Evolutionary conservation across 2,113 vertebrate species (phyloP), one percentile per base, ranked within the genome.

Genomic region (Phrynocephalus versicolor): DNA sequence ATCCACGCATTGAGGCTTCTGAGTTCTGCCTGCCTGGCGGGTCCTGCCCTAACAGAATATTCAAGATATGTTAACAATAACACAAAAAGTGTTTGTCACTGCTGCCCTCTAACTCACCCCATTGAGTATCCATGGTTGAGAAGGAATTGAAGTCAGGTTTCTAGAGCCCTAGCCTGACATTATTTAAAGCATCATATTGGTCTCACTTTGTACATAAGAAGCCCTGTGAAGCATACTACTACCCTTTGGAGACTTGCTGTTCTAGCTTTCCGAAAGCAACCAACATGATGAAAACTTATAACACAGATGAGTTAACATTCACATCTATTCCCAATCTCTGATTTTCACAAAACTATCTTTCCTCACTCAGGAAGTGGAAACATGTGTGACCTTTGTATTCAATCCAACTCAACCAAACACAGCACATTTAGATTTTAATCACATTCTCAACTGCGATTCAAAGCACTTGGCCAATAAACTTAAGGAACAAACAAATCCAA

Each of bases 301-400:
- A 77, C 82, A 72, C 60, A 67, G 90, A 85, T 65, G 30, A 88
- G 30, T 77, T 69, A 89, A 90, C 62, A 18, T 89, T 73, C 3
- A 88, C 51, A 93, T 69, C 58, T 65, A 3, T 77, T 58, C 69
- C 70, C 78, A 60, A 85, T 82, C 81, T 9, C 6, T 41, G 57
- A 15, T 82, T 8, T 6, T 79, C 70, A 81, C 58, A 89, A 84
- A 27, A 30, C 71, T 87, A 70, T 89, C 87, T 85, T 81, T 76
- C 69, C 51, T 12, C 39, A 79, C 77, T 30, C 69, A 83, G 82
- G 86, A 88, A 83, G 78, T 4, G 55, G 86, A 88, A 88, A 88
- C 58, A 88, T 79, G 65, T 81, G 78, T 86, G 70, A 86, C 84
- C 81, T 72, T 72, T 72, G 33, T 67, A 65, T 75, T 72, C 81